Conservation (phyloP, 2,113 vertebrate genomes). For the Chloropsis cyanopogon region DNA sequence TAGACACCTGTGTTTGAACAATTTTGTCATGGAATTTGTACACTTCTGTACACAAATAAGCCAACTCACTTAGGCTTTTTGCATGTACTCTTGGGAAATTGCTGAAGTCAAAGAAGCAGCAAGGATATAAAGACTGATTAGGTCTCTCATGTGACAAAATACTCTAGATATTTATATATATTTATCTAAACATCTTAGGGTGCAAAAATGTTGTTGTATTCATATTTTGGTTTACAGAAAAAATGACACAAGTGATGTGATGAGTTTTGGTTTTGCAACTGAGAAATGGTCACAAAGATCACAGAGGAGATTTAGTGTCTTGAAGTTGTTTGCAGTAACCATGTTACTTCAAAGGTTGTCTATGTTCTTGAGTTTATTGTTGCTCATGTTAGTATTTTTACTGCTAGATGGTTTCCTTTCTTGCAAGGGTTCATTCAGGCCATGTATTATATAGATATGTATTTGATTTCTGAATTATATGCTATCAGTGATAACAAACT, state of each 20-base stretch:
- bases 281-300: background rate
- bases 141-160: background rate
- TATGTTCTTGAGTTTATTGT: background rate
- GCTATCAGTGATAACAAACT: background rate
- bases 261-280: background rate
- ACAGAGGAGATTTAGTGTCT: background rate
- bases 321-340: background rate
- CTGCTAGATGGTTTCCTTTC: background rate
- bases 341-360: background rate
- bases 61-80: background rate
- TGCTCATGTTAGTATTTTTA: background rate
- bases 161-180: background rate
- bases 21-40: background rate
- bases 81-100: background rate
- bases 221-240: background rate
- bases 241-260: background rate
- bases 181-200: background rate
- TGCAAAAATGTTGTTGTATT: background rate
- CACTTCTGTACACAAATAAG: accelerated
- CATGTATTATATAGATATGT: background rate
- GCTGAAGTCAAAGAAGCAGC: background rate
- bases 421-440: background rate
- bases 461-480: background rate
- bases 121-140: background rate
- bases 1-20: background rate